These are phyloP conservation scores for Ditula angustiorana DNA, from an alignment of 2,888 invertebrate genomes.

Conservation along the genomic window DNA sequence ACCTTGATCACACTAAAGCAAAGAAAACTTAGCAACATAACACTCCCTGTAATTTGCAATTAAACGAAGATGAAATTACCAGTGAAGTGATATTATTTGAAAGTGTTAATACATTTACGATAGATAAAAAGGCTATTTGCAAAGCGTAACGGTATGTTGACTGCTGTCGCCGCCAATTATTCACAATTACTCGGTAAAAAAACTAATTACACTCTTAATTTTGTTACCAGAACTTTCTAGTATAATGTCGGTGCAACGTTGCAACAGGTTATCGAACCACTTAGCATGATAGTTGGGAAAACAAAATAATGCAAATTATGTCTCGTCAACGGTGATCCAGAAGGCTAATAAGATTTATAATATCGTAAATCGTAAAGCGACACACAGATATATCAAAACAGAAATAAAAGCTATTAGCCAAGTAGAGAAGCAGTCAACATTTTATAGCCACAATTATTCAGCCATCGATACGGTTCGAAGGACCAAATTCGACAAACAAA, in stretches of 20 bases:
- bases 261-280: neutral
- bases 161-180: conserved; percentile 21
- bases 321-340: no score
- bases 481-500: neutral
- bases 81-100: neutral
- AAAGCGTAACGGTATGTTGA: conserved; percentile 1
- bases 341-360: no score
- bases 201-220: conserved; percentile 22
- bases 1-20: no score
- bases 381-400: no score
- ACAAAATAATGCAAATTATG: no score
- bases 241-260: conserved; percentile 10
- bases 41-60: no score
- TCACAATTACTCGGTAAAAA: conserved; percentile 23
- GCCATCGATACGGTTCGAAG: neutral
- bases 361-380: no score
- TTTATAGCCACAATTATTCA: neutral
- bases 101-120: conserved; percentile 10
- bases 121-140: conserved; percentile 2
- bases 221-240: conserved; percentile 30
- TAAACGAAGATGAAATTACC: neutral
- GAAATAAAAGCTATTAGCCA: neutral
- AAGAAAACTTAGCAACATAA: no score
- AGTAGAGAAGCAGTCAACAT: no score
- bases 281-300: neutral